These are phyloP conservation scores for Matsumyia berberina DNA, from an alignment of 2,888 invertebrate genomes.

Conservation along the genomic window DNA sequence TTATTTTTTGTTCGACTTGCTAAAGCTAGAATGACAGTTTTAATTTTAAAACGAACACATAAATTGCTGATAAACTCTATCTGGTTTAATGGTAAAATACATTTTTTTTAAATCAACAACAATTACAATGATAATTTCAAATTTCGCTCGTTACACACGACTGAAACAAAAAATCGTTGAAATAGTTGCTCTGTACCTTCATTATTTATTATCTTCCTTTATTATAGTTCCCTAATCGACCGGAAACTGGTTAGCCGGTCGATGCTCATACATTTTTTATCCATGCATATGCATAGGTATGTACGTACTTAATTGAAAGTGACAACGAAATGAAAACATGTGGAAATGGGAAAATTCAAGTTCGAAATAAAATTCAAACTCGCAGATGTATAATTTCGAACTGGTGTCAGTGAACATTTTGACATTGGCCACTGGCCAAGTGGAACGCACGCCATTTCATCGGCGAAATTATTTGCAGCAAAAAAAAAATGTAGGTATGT, in stretches of 20 bases:
- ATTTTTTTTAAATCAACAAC: conserved; percentile 15
- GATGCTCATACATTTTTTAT: conserved; percentile 21
- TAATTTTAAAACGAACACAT: neutral
- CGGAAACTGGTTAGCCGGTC: conserved; percentile 56
- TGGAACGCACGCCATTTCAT: conserved; percentile 57
- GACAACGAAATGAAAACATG: conserved; percentile 6
- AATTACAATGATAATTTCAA: conserved; percentile 17
- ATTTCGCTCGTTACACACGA: conserved; percentile 10
- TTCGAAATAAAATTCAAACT: conserved; percentile 8
- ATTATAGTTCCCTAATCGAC: conserved; percentile 41
- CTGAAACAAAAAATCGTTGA: conserved; percentile 8
- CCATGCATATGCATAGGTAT: neutral
- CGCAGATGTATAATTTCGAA: conserved; percentile 6
- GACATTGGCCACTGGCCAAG: conserved; percentile 71
- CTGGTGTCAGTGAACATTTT: conserved; percentile 67
- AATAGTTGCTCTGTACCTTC: neutral
- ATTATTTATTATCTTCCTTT: conserved; percentile 5
- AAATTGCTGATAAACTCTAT: neutral
- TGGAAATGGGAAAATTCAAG: conserved; percentile 11
- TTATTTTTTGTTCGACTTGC: no score
- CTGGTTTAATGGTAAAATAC: neutral
- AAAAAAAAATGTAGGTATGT: conserved; percentile 11
- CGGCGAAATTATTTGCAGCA: conserved; percentile 26
- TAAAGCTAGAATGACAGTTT: neutral
- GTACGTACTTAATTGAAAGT: conserved; percentile 6